Conservation (phyloP, 2,797 vertebrate genomes). For the Urophycis tenuis region DNA sequence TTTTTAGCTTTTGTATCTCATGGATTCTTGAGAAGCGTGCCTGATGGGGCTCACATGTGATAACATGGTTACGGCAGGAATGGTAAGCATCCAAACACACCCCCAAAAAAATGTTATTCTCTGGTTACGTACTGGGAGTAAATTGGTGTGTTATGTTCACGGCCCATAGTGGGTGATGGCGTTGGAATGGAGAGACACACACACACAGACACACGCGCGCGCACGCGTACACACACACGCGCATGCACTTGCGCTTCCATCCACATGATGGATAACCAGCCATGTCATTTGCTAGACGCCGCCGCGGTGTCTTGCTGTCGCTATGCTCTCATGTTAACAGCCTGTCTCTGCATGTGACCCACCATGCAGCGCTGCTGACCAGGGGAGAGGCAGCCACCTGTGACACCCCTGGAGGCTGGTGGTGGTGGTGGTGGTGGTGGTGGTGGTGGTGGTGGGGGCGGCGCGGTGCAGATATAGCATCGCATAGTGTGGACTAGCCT, state of each 20-base stretch:
- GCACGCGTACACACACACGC: background rate
- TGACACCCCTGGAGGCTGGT: background rate
- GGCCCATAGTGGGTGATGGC: background rate
- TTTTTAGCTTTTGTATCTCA: background rate
- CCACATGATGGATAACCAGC: background rate
- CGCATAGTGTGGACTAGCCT: too few relatives aligned
- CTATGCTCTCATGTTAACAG: background rate
- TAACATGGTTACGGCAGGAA: background rate
- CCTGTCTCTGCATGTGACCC: background rate
- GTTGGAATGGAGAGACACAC: too few relatives aligned
- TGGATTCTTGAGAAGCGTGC: background rate
- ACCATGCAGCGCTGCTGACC: background rate
- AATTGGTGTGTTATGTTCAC: background rate
- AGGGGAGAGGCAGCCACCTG: background rate
- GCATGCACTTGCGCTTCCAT: constrained; percentile 11
- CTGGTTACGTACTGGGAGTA: too few relatives aligned
- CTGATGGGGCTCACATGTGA: background rate
- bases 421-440: background rate
- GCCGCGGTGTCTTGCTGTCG: background rate
- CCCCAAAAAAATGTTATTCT: too few relatives aligned
- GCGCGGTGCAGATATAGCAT: too few relatives aligned
- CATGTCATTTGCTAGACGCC: background rate
- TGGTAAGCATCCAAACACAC: too few relatives aligned
- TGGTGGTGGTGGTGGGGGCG: background rate
- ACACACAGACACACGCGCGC: background rate